Conservation (phyloP, 2,113 vertebrate genomes). For the Dicaeum eximium region DNA sequence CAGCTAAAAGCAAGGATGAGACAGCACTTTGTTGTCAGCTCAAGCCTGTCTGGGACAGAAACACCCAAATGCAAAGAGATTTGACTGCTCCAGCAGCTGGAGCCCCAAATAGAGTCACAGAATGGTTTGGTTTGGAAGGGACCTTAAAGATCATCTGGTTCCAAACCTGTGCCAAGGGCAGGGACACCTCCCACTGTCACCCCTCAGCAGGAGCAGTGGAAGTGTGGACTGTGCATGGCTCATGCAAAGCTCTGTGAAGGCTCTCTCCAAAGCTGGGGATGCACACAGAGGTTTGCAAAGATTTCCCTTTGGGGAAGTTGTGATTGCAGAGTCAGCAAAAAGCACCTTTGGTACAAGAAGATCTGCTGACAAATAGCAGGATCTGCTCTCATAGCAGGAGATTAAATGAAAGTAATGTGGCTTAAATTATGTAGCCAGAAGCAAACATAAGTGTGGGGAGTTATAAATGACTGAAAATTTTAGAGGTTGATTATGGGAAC, state of each 20-base stretch:
- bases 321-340: background rate
- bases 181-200: background rate
- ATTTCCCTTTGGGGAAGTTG: background rate
- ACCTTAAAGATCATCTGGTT: background rate
- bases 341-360: background rate
- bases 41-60: background rate
- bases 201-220: background rate
- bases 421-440: background rate
- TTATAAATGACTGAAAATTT: background rate
- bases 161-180: background rate
- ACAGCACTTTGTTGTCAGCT: background rate
- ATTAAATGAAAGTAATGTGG: background rate
- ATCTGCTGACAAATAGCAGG: background rate
- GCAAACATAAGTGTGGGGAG: background rate
- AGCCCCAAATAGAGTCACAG: background rate
- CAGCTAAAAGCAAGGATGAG: background rate
- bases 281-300: background rate
- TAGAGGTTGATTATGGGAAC: background rate
- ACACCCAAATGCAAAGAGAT: background rate
- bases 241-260: background rate
- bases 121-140: background rate
- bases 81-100: background rate
- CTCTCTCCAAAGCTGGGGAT: background rate
- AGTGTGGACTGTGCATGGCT: accelerated
- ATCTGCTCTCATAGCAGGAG: background rate